These are phyloP conservation scores for Pipistrellus kuhlii DNA, from an alignment of 2,797 vertebrate species.

Conservation along the genomic window DNA sequence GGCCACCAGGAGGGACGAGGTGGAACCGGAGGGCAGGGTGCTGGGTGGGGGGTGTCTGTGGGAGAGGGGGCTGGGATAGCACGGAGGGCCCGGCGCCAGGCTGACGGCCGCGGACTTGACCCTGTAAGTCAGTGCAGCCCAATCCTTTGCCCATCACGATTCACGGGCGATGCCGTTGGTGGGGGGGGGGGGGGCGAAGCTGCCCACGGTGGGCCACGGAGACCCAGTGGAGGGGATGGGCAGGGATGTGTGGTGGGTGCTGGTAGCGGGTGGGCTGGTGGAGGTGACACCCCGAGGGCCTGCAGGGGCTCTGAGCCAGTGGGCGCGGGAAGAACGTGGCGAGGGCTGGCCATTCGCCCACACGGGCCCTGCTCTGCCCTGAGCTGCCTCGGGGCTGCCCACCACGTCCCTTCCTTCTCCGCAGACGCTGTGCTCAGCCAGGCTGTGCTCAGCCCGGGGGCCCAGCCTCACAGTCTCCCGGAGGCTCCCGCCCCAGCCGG, in stretches of 20 bases:
- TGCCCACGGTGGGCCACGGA: too few species aligned
- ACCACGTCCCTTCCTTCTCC: not conserved
- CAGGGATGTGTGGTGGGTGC: fast-evolving
- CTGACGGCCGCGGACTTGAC: not conserved
- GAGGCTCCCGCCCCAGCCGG: not conserved
- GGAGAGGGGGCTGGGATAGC: not conserved
- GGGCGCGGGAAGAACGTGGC: not conserved
- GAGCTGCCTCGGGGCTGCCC: not conserved
- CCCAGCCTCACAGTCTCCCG: fast-evolving
- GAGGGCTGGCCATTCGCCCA: not conserved
- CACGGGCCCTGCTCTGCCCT: fast-evolving
- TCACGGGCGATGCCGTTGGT: fast-evolving
- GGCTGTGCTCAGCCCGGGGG: not conserved
- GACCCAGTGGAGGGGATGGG: not conserved
- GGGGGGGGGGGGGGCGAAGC: too few species aligned
- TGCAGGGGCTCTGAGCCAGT: not conserved
- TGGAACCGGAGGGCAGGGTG: too few species aligned
- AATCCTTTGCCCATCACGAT: fast-evolving
- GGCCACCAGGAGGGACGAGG: fast-evolving
- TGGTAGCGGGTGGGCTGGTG: not conserved
- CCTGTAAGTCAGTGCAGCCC: not conserved
- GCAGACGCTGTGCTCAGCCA: fast-evolving
- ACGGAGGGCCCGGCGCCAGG: not conserved
- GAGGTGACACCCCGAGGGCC: not conserved
- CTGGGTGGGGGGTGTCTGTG: fast-evolving